Base-by-base conservation (phyloP, 2,797 vertebrate species). In the Neoniphon sammara region DNA sequence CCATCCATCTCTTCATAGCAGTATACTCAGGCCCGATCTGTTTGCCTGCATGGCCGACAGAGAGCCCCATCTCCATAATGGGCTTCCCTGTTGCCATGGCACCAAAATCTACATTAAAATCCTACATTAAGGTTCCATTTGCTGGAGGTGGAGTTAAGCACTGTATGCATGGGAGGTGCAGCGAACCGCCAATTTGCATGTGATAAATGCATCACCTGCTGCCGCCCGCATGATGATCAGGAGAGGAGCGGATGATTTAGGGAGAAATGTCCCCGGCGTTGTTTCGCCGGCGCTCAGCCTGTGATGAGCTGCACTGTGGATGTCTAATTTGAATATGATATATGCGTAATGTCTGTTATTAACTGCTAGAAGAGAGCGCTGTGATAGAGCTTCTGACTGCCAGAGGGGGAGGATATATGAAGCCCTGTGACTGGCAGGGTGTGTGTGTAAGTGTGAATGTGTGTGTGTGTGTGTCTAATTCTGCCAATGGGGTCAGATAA, bases 51-150 rank as follows among this genome's bases (percentile, higher is more conserved):
- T 69, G 15, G 70, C 70, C 20, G 7, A 72, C 47, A n/a, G 62
- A 64, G 34, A 65, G 49, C 27, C 10, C 53, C 52, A 78, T 87
- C 84, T 86, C 61, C 85, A 83, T 89, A 80, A 85, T 77, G 62
- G 70, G 66, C 75, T 79, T 70, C 14, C 66, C 80, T 80, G 89
- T 88, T 90, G 83, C 85, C 80, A 88, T 90, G 80, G 84, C n/a
- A 81, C 60, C 75, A 46, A 71, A 77, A 80, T 78, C 49, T 75
- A 27, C n/a, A 81, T 57, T 73, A 46, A 71, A 77, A 80, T 77
- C 49, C 46, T 65, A 55, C 39, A 73, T 75, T 56, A 66, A 62
- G 39, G 73, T 25, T 72, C 59, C 70, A 76, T 82, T 85, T 71
- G 63, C 8, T 46, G 72, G 70, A 61, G 77, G 79, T 59, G 75